These are phyloP conservation scores for Ctenoplectra terminalis DNA, from an alignment of 1,140 invertebrate species.

Conservation along the genomic window DNA sequence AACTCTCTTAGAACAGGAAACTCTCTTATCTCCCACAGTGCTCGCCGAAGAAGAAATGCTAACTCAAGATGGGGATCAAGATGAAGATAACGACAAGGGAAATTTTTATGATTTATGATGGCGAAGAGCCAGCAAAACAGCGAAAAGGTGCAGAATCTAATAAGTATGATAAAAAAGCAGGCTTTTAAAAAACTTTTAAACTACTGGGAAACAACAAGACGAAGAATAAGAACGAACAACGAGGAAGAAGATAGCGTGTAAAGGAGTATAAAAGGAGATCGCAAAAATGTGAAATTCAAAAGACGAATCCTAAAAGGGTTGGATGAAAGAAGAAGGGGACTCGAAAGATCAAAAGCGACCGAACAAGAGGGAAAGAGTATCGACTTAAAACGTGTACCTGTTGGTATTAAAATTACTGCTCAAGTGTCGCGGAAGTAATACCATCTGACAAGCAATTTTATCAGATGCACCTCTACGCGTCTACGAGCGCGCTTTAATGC, in stretches of 20 bases:
- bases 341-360: neutral
- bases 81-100: neutral
- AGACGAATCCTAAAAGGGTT: neutral
- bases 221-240: no score
- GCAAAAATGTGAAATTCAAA: neutral
- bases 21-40: neutral
- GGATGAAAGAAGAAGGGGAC: neutral
- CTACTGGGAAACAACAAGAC: neutral
- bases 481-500: conserved; percentile 54
- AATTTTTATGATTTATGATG: conserved; percentile 23
- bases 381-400: neutral
- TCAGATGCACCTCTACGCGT: conserved; percentile 43
- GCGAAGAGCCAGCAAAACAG: neutral
- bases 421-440: conserved; percentile 62
- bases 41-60: neutral
- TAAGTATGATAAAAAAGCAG: no score
- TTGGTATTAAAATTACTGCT: neutral
- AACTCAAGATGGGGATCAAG: neutral
- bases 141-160: neutral
- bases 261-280: neutral
- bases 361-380: neutral
- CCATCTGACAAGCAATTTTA: conserved; percentile 68
- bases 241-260: neutral
- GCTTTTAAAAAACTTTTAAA: neutral
- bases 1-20: neutral